A percentile compares a stretch with the other conserved stretches of the same genome.
Conservation (phyloP, 2,113 vertebrate species). For the Anoplopoma fimbria region DNA sequence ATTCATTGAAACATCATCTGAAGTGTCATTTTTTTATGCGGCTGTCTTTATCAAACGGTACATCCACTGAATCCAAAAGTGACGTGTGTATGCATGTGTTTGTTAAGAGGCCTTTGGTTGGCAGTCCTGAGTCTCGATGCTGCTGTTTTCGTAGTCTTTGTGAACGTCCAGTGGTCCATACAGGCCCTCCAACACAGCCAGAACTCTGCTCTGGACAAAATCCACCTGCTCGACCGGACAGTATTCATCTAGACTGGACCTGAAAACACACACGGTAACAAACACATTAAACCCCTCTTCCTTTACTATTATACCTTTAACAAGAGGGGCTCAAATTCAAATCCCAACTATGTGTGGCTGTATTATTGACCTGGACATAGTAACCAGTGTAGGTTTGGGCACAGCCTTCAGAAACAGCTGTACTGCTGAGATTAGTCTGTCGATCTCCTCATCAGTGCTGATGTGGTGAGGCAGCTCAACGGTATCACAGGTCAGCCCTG, state of each 20-base stretch:
- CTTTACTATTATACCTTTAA: not conserved
- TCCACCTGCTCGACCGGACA: slow-evolving; percentile 95
- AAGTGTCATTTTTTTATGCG: not conserved
- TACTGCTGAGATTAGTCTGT: slow-evolving; percentile 85
- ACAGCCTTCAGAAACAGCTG: slow-evolving; percentile 83
- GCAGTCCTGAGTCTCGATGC: slow-evolving; percentile 8
- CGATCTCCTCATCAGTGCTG: slow-evolving; percentile 90
- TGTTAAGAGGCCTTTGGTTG: slow-evolving; percentile 49
- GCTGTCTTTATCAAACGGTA: not conserved
- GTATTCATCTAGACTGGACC: slow-evolving; percentile 98
- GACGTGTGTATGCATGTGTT: not conserved
- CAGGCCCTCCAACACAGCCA: slow-evolving; percentile 80
- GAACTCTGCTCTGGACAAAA: slow-evolving; percentile 88
- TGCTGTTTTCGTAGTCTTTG: slow-evolving; percentile 83
- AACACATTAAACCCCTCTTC: not conserved
- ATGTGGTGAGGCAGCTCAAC: slow-evolving; percentile 95
- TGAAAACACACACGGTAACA: slow-evolving; percentile 64
- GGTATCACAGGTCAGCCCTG: slow-evolving; percentile 95
- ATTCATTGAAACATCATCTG: not conserved
- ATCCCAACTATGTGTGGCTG: not conserved
- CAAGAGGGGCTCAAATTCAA: not conserved
- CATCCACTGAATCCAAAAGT: not conserved
- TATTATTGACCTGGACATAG: slow-evolving; percentile 89
- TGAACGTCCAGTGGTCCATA: slow-evolving; percentile 90
- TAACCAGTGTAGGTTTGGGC: slow-evolving; percentile 92